phyloP scores from a whole-genome alignment of 2,113 vertebrate genomes.

The Sturnus vulgaris region DNA sequence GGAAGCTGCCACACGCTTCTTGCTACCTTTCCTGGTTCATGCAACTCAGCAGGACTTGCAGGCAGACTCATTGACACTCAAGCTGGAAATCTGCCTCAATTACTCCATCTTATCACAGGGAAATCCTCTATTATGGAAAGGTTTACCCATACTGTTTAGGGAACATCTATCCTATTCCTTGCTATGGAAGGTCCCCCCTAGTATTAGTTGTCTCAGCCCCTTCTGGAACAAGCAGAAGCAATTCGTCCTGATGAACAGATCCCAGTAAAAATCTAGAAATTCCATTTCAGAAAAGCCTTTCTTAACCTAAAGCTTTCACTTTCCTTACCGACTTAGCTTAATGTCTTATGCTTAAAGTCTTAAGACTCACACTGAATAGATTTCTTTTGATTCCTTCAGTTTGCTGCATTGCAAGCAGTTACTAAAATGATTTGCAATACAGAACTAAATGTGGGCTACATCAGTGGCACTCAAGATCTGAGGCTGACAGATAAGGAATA shows the following conservation, averaged over 20 bases:
- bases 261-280: not conserved
- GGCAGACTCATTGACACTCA: not conserved
- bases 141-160: not conserved
- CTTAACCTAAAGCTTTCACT: not conserved
- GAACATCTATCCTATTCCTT: not conserved
- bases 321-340: not conserved
- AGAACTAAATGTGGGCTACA: not conserved
- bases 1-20: not conserved
- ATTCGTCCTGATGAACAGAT: not conserved
- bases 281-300: not conserved
- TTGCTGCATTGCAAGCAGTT: not conserved
- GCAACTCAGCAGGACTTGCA: not conserved
- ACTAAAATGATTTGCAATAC: not conserved
- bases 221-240: not conserved
- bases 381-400: not conserved
- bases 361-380: not conserved
- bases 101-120: not conserved
- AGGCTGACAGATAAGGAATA: not conserved
- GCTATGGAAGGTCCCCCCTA: not conserved
- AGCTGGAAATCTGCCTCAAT: not conserved
- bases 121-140: not conserved
- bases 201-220: not conserved
- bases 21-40: not conserved
- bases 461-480: not conserved
- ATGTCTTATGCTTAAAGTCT: not conserved